A percentile compares a stretch with the other conserved stretches of the same genome.
Conservation (phyloP, 2,888 invertebrate genomes). For the Isotomurus palustris region DNA sequence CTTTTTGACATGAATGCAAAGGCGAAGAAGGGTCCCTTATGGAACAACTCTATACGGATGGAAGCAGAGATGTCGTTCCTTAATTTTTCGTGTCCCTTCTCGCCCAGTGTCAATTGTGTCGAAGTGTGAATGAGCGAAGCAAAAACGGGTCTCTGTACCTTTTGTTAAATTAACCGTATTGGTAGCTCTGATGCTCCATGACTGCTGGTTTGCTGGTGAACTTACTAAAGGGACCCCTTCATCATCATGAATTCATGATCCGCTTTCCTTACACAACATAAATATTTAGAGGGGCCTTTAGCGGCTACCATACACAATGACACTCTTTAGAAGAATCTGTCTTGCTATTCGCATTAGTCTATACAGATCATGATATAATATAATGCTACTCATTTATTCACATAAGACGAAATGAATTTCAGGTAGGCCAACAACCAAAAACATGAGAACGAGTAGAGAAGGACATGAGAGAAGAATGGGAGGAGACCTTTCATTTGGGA, state of each 20-base stretch:
- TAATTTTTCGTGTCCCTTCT: not conserved
- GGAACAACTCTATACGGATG: not conserved
- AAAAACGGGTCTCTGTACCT: slow-evolving; percentile 43
- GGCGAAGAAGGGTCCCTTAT: not conserved
- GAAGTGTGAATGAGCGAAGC: slow-evolving; percentile 15
- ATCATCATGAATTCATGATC: too few species aligned
- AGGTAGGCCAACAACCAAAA: not conserved
- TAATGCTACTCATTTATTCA: slow-evolving; percentile 15
- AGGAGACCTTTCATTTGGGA: too few species aligned
- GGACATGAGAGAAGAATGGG: too few species aligned
- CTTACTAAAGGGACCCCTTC: too few species aligned
- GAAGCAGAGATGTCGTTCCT: not conserved
- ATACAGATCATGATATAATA: too few species aligned
- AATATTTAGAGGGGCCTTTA: slow-evolving; percentile 39
- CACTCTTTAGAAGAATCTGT: slow-evolving; percentile 15
- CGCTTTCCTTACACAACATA: too few species aligned
- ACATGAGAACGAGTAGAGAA: too few species aligned
- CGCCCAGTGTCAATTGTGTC: too few species aligned
- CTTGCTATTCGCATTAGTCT: too few species aligned
- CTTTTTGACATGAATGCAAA: not conserved
- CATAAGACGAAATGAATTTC: not conserved
- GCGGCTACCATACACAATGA: slow-evolving; percentile 28
- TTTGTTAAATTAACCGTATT: slow-evolving; percentile 46
- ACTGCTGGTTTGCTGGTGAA: too few species aligned
- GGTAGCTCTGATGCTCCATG: not conserved